A percentile compares a stretch with the other conserved stretches of the same genome.
Evolutionary conservation across 1,140 invertebrate genomes (phyloP).

Genomic region (Coelopa frigida): DNA sequence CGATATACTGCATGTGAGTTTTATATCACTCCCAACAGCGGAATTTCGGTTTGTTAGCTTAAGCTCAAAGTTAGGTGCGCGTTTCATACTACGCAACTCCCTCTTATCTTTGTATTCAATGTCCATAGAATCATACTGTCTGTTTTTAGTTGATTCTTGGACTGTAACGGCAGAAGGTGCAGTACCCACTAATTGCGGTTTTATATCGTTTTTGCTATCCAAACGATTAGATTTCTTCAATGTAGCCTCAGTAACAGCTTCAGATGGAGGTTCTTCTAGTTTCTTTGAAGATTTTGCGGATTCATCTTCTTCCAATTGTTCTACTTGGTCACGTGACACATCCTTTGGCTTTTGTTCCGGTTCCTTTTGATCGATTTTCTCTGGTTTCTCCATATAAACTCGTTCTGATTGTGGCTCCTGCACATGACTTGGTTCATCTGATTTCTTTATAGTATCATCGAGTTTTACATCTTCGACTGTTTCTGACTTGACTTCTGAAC

Average conservation of each 20-base stretch:
- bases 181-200: too few relatives aligned
- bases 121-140: too few relatives aligned
- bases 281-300: not conserved
- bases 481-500: constrained; percentile 18
- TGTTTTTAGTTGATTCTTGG: too few relatives aligned
- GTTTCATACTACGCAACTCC: constrained; percentile 45
- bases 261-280: constrained; percentile 19
- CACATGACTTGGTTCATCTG: constrained; percentile 6
- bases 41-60: constrained; percentile 69
- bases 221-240: too few relatives aligned
- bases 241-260: too few relatives aligned
- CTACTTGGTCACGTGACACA: constrained; percentile 16
- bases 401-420: not conserved
- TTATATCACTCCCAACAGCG: constrained; percentile 63
- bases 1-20: constrained; percentile 77
- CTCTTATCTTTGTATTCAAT: constrained; percentile 28
- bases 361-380: constrained; percentile 18
- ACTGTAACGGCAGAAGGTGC: too few relatives aligned
- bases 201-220: too few relatives aligned
- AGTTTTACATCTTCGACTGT: constrained; percentile 17
- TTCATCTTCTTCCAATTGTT: constrained; percentile 17
- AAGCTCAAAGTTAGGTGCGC: constrained; percentile 72
- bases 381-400: constrained; percentile 3
- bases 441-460: constrained; percentile 17
- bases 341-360: constrained; percentile 11